Base-by-base conservation (phyloP, 2,797 vertebrate species). In the Tapera naevia region DNA sequence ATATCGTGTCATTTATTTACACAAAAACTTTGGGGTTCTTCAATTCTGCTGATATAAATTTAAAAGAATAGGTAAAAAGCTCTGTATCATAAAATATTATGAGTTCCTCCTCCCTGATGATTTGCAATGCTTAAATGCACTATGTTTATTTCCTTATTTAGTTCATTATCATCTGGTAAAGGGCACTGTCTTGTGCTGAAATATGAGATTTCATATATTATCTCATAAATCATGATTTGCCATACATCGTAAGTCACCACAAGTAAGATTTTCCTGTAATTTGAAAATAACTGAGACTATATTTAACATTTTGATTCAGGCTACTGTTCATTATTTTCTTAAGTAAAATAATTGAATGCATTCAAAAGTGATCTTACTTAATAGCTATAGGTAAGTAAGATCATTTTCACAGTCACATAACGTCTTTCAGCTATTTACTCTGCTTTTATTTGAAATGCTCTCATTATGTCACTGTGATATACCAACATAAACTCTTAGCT, bases 281-380 rank as follows among this genome's bases (percentile, higher is more conserved):
- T 81, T 0, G 3, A 72, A 89, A 69, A 70, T 70, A 91, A 84
- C 24, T 80, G 56, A 61, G 23, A 8, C 46, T 72, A 11, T 70
- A 88, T 90, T 89, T 95, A 53, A 64, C 62, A 13, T 33, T 96
- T 84, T 93, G 53, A 13, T 22, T 91, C 93, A 86, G 41, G 7
- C 14, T 66, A 15, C 27, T 92, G 35, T 62, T 27, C 43, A 51
- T 17, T 62, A 37, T 23, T 95, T 72, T 67, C 74, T 70, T 33
- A 79, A 57, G 39, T 43, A 76, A 96, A 96, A 85, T 76, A 93
- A 73, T 22, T 16, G 12, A 91, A 83, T 86, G 24, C 7, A 60
- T 70, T 48, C 51, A 89, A 92, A 78, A 86, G 3, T 75, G 17
- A 37, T 61, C 87, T 71, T 13, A 72, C 24, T 13, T 88, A 79